Evolutionary conservation across 1,140 invertebrate species (phyloP).

Genomic region (Ridgeia piscesae): DNA sequence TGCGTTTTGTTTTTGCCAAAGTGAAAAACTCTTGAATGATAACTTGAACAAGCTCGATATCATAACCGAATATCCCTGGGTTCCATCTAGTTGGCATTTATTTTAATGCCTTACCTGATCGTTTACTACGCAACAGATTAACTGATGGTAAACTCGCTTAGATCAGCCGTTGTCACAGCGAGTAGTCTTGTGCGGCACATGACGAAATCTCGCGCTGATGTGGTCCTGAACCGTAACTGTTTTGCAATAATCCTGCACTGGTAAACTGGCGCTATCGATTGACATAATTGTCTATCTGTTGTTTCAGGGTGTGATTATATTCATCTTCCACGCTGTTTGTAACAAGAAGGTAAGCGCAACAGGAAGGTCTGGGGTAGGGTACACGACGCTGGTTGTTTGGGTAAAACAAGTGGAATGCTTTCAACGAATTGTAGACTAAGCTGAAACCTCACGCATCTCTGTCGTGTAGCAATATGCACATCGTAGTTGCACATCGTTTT

Average conservation of each 20-base stretch:
- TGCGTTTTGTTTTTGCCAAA: too few relatives aligned
- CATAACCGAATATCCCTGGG: too few relatives aligned
- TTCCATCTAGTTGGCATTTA: too few relatives aligned
- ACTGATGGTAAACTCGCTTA: too few relatives aligned
- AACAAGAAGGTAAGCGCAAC: slow-evolving; percentile 19
- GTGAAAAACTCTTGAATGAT: too few relatives aligned
- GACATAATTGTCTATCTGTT: slow-evolving; percentile 2
- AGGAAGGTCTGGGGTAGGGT: not conserved
- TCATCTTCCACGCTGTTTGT: slow-evolving; percentile 28
- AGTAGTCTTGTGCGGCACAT: too few relatives aligned
- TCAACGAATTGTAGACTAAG: not conserved
- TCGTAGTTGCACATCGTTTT: not conserved
- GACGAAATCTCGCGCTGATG: too few relatives aligned
- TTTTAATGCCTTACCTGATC: too few relatives aligned
- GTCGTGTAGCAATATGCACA: not conserved
- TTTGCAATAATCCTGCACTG: not conserved
- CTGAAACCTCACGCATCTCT: not conserved
- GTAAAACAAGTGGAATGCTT: not conserved
- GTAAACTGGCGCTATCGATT: not conserved
- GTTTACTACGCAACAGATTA: too few relatives aligned
- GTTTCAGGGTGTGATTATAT: slow-evolving; percentile 27
- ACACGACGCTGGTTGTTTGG: not conserved
- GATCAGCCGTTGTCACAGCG: too few relatives aligned
- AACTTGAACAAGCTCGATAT: too few relatives aligned
- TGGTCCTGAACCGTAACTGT: too few relatives aligned